Conservation (phyloP, 92 coral and sea anemone genomes). For the Epizoanthus illoricatus region DNA sequence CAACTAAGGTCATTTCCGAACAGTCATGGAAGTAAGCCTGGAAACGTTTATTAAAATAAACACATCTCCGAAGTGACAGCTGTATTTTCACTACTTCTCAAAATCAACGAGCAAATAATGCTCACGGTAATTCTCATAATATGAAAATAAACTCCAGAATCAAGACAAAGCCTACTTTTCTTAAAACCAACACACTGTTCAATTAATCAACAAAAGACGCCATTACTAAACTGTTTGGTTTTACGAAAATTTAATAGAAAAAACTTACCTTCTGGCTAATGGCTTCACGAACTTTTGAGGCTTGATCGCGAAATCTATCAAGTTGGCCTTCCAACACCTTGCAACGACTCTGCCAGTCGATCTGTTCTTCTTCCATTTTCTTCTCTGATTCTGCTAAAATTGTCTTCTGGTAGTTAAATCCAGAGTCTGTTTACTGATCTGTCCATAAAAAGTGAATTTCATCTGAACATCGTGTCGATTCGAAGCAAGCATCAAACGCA, state of each 20-base stretch:
- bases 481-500: constrained; percentile 12
- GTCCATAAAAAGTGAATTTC: constrained; percentile 9
- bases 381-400: background rate
- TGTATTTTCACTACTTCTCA: background rate
- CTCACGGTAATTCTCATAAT: background rate
- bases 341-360: constrained; percentile 72
- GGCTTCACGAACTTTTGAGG: constrained; percentile 82
- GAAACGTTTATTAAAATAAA: background rate
- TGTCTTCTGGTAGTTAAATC: background rate
- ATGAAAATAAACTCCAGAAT: constrained; percentile 8
- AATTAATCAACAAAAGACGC: background rate
- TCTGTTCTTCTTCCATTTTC: constrained; percentile 58
- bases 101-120: background rate
- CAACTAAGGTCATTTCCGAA: constrained; percentile 1
- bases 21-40: constrained; percentile 16
- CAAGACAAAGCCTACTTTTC: background rate
- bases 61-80: background rate
- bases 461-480: background rate
- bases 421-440: constrained; percentile 7
- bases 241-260: background rate
- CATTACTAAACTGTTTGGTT: background rate
- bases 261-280: constrained; percentile 73
- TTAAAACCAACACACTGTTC: background rate
- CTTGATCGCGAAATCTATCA: constrained; percentile 76
- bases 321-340: constrained; percentile 75